Evolutionary conservation across 2,888 invertebrate genomes (phyloP).

Genomic region (Drosophila subquinaria): DNA sequence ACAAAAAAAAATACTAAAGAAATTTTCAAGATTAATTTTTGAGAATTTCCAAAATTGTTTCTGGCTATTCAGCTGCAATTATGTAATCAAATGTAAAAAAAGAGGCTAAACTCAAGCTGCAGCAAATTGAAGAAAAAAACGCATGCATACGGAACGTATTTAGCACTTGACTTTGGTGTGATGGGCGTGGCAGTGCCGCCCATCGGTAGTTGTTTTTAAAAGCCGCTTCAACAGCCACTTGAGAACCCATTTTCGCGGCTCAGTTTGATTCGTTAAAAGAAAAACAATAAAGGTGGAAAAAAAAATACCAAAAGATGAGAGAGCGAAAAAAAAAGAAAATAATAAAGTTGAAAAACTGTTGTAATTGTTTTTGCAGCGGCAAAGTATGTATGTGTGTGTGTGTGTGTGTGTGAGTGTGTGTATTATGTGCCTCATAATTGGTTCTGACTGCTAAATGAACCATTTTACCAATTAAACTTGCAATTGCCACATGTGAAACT

Average conservation of each 20-base stretch:
- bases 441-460: constrained; percentile 83
- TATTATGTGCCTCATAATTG: constrained; percentile 60
- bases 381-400: constrained; percentile 20
- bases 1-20: too few relatives aligned
- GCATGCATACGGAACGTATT: background rate
- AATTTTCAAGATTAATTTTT: background rate
- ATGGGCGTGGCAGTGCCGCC: constrained; percentile 37
- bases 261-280: constrained; percentile 23
- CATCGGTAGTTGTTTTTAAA: constrained; percentile 29
- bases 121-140: background rate
- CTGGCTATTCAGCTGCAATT: constrained; percentile 15
- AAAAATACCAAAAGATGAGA: constrained; percentile 9
- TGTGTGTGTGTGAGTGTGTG: constrained; percentile 28
- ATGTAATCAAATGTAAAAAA: constrained; percentile 17
- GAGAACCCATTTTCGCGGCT: constrained; percentile 58
- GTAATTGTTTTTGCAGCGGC: constrained; percentile 72
- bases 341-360: constrained; percentile 63
- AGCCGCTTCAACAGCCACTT: constrained; percentile 35
- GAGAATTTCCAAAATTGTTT: background rate
- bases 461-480: constrained; percentile 81
- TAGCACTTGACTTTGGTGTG: constrained; percentile 16
- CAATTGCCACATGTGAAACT: constrained; percentile 65
- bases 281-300: constrained; percentile 27
- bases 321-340: constrained; percentile 7
- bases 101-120: background rate